Percentiles rank a stretch among this genome's conserved stretches.
Evolutionary conservation across 2,113 vertebrate species (phyloP).

Genomic region (Pelobates fuscus): DNA sequence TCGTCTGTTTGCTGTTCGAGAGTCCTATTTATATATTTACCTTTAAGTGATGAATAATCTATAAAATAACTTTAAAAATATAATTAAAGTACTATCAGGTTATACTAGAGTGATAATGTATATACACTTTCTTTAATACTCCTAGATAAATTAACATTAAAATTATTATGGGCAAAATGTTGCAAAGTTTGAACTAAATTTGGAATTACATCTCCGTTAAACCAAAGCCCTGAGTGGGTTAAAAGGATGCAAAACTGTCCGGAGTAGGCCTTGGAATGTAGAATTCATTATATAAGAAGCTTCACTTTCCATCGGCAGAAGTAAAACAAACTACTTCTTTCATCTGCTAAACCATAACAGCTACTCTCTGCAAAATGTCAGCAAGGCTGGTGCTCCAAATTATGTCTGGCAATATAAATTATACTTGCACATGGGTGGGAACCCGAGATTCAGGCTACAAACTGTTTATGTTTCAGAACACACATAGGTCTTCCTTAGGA

Average conservation of each 20-base stretch:
- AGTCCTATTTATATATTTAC: too few species aligned
- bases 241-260: constrained; percentile 25
- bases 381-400: constrained; percentile 29
- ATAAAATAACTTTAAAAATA: too few species aligned
- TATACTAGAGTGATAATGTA: too few species aligned
- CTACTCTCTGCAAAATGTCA: constrained; percentile 47
- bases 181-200: too few species aligned
- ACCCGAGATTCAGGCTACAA: constrained; percentile 27
- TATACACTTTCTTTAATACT: too few species aligned
- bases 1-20: too few species aligned
- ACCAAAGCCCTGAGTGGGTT: background rate
- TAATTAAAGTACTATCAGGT: too few species aligned
- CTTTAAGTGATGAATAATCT: too few species aligned
- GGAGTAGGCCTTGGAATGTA: constrained; percentile 22
- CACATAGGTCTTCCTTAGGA: constrained; percentile 24
- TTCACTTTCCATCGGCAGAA: constrained; percentile 40
- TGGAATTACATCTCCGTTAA: too few species aligned
- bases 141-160: too few species aligned
- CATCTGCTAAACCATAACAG: constrained; percentile 45
- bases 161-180: too few species aligned
- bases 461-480: constrained; percentile 29
- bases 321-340: constrained; percentile 44
- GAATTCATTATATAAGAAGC: constrained; percentile 36
- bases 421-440: constrained; percentile 27
- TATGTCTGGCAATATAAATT: constrained; percentile 45